phyloP scores from a whole-genome alignment of 2,888 invertebrate genomes.

The Melieria crassipennis region DNA sequence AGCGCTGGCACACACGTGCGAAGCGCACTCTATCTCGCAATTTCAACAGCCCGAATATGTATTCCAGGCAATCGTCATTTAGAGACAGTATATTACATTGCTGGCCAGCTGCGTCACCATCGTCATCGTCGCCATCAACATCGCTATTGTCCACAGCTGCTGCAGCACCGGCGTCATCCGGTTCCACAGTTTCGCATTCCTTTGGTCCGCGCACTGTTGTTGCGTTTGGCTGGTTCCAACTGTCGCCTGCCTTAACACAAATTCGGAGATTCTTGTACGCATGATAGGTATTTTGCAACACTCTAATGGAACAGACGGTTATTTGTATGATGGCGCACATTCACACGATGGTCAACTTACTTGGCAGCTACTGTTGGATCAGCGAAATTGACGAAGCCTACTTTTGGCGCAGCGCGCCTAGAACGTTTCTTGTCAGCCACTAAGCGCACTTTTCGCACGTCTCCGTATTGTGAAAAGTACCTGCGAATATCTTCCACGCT shows the following conservation, averaged over 20 bases:
- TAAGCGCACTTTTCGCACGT: constrained; percentile 2
- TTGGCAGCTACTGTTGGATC: constrained; percentile 33
- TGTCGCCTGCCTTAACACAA: constrained; percentile 36
- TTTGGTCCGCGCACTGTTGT: not conserved
- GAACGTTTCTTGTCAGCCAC: constrained; percentile 8
- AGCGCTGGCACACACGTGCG: constrained; percentile 30
- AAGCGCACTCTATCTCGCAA: constrained; percentile 37
- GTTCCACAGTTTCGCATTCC: not conserved
- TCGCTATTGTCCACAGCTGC: not conserved
- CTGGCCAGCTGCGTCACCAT: not conserved
- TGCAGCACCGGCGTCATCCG: not conserved
- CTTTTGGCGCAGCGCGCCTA: constrained; percentile 14
- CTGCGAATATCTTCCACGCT: not conserved
- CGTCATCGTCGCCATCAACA: not conserved
- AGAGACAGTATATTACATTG: constrained; percentile 14
- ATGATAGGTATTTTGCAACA: constrained; percentile 24
- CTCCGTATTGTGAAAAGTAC: constrained; percentile 20
- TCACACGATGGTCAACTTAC: constrained; percentile 19
- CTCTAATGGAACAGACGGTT: constrained; percentile 12
- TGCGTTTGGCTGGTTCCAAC: constrained; percentile 38
- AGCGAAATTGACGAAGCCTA: constrained; percentile 33
- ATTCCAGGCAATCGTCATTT: constrained; percentile 39
- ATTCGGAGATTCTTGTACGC: constrained; percentile 17
- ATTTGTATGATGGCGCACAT: not conserved
- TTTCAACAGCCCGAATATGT: constrained; percentile 31